A percentile compares a stretch with the other conserved stretches of the same genome.
phyloP scores from a whole-genome alignment of 2,888 invertebrate species.

The Nomada hirtipes region DNA sequence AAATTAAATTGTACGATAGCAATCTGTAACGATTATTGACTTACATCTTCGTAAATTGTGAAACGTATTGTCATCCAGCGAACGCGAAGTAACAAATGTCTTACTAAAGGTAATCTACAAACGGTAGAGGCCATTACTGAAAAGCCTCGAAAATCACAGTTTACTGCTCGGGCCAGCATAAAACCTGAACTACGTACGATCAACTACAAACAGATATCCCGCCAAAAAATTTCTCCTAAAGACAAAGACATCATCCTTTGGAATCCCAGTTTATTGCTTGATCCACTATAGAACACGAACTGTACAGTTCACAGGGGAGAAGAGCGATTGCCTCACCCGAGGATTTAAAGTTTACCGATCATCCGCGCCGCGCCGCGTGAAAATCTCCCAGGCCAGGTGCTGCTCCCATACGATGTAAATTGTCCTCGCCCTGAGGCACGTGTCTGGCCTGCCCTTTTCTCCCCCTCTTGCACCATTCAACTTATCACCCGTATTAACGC shows the following conservation, averaged over 20 bases:
- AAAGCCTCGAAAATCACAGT: background rate
- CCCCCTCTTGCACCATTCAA: constrained; percentile 24
- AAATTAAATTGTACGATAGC: too few relatives aligned
- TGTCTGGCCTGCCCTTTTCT: constrained; percentile 34
- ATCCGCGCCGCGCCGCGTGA: constrained; percentile 17
- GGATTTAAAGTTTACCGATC: constrained; percentile 20
- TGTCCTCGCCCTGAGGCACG: constrained; percentile 58
- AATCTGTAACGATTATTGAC: too few relatives aligned
- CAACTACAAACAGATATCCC: background rate
- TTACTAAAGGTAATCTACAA: too few relatives aligned
- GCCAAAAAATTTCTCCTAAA: background rate
- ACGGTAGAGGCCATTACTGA: too few relatives aligned
- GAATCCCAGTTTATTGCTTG: background rate
- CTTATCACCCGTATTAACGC: constrained; percentile 63
- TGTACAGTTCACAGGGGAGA: background rate
- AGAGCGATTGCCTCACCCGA: background rate
- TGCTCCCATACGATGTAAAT: constrained; percentile 66
- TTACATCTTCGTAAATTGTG: too few relatives aligned
- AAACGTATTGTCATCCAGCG: too few relatives aligned
- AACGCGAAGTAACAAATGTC: too few relatives aligned
- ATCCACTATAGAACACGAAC: background rate
- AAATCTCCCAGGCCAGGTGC: constrained; percentile 64
- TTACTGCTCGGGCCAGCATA: background rate
- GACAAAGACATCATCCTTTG: background rate
- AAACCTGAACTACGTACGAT: background rate